Conservation (phyloP, 2,888 invertebrate species). For the Hypena proboscidalis region DNA sequence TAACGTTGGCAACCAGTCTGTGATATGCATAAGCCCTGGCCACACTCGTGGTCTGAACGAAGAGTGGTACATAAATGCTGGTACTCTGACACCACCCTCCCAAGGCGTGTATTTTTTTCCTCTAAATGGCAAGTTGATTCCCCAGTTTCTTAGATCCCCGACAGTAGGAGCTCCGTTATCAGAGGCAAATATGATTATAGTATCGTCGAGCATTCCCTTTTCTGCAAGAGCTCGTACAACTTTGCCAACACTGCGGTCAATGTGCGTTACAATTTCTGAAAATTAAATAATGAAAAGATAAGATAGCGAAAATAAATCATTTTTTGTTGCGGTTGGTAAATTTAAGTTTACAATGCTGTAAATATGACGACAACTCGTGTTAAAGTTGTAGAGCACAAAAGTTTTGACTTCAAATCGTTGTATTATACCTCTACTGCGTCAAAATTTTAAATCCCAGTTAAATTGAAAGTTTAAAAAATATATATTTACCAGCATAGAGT, state of each 20-base stretch:
- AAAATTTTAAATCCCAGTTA: no score
- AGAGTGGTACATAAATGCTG: slow-evolving; percentile 89
- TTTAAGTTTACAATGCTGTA: no score
- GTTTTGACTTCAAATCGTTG: no score
- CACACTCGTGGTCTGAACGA: slow-evolving; percentile 86
- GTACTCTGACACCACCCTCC: slow-evolving; percentile 94
- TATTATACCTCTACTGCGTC: no score
- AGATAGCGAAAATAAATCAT: no score
- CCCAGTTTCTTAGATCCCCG: slow-evolving; percentile 90
- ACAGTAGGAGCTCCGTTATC: slow-evolving; percentile 95
- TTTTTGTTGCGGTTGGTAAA: neutral
- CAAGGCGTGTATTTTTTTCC: slow-evolving; percentile 93
- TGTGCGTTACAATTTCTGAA: slow-evolving; percentile 87
- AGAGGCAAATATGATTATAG: slow-evolving; percentile 94
- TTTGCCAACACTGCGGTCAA: slow-evolving; percentile 93
- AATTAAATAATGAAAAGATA: slow-evolving; percentile 9
- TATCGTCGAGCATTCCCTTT: slow-evolving; percentile 90
- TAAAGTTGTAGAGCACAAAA: no score
- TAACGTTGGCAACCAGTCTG: slow-evolving; percentile 94
- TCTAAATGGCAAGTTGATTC: slow-evolving; percentile 91
- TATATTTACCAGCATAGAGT: slow-evolving; percentile 90
- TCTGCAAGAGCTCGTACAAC: slow-evolving; percentile 89
- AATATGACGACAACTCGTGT: no score
- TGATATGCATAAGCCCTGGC: slow-evolving; percentile 89
- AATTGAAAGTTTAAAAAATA: neutral